Evolutionary conservation across 2,113 vertebrate species (phyloP), one percentile per base, ranked within the genome.

Genomic region (Panthera tigris): DNA sequence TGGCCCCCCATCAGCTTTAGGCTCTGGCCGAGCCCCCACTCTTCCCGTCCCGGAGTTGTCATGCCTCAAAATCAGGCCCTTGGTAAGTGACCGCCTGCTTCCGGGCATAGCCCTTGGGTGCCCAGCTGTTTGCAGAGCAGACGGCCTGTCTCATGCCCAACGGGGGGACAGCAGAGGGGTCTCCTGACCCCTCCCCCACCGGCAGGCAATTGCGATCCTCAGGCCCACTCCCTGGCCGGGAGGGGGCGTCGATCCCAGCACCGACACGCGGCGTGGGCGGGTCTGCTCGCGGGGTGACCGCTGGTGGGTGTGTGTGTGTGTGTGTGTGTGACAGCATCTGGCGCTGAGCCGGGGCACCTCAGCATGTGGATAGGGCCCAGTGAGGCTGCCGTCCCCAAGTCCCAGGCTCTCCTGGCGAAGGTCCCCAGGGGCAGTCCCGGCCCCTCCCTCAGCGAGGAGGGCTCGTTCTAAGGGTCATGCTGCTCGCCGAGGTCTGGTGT

Each of bases 361-460:
- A 0, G 41, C 19, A 1, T 0, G 6, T 14, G 18, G 88, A 48
- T 10, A 16, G 33, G 33, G 23, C 36, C 3, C 0, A 1, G 3
- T 4, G 52, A 16, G 23, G 74, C 31, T 23, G 71, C 36, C 0
- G 5, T 13, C 55, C 52, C 13, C 1, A 5, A 0, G 14, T 39
- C 89, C 21, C 2, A 15, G 79, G 12, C 18, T 9, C 7, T 8
- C 55, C 39, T 29, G 41, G 68, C 10, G 29, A 74, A 21, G 52
- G 12, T 29, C 13, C 29, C 12, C 6, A 13, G 3, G 21, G 61
- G 45, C 68, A 69, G 39, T 39, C 5, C 29, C 0, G 23, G 63
- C 14, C 25, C 45, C 29, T 16, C 8, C 61, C 39, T 5, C 39
- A 25, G 41, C 11, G 1, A 1, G 41, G 61, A 31, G n/a, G 73